Conservation (phyloP, 2,888 invertebrate genomes). For the Yponomeuta sedellus region DNA sequence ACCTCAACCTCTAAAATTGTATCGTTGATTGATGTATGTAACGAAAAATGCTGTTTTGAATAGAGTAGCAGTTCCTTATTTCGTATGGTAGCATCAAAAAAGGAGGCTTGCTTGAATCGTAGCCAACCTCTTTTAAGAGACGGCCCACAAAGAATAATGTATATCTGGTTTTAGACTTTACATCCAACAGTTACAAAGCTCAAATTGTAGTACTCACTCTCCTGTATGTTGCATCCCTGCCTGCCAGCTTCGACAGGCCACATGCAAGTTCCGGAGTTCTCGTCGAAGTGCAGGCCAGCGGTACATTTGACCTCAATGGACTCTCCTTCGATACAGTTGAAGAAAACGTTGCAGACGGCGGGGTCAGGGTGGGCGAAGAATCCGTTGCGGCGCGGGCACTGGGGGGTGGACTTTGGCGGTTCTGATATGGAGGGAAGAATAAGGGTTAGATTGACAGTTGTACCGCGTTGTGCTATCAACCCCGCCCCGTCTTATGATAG, state of each 20-base stretch:
- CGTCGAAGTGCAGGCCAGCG: conserved; percentile 92
- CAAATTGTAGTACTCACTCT: conserved; percentile 57
- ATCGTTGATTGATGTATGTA: too few relatives aligned
- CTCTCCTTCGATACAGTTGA: conserved; percentile 92
- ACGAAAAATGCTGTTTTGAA: too few relatives aligned
- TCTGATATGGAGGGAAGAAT: conserved; percentile 67
- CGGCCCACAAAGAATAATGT: too few relatives aligned
- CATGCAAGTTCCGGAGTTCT: conserved; percentile 91
- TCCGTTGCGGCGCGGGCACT: conserved; percentile 91
- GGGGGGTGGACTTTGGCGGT: conserved; percentile 81
- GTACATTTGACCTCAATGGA: conserved; percentile 88
- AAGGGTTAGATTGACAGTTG: background rate
- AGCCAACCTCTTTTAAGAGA: too few relatives aligned
- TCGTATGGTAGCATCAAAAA: too few relatives aligned
- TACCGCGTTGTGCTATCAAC: too few relatives aligned
- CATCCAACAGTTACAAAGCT: too few relatives aligned
- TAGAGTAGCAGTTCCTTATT: too few relatives aligned
- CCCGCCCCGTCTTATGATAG: too few relatives aligned
- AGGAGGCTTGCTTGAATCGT: too few relatives aligned
- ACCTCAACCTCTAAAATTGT: too few relatives aligned
- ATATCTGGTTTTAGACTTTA: too few relatives aligned
- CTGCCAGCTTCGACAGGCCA: conserved; percentile 90
- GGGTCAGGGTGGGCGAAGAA: conserved; percentile 94
- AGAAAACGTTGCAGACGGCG: conserved; percentile 88
- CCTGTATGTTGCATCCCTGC: conserved; percentile 79